Percentiles rank a stretch among this genome's conserved stretches.
phyloP scores from a whole-genome alignment of 2,888 invertebrate species.

The Acrobasis consociella region DNA sequence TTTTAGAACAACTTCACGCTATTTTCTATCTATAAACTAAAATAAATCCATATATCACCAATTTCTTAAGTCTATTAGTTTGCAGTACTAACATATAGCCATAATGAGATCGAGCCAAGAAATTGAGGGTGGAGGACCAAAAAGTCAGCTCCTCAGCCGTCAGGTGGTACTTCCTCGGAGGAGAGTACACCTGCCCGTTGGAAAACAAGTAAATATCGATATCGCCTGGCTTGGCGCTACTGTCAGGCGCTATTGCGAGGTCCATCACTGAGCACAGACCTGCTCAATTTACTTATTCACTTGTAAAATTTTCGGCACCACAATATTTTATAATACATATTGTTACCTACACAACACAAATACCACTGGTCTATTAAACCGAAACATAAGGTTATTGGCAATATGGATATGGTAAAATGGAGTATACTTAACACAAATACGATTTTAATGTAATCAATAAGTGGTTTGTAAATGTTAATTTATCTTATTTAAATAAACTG shows the following conservation, averaged over 20 bases:
- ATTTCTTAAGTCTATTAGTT: no score
- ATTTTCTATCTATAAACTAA: no score
- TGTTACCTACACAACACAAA: no score
- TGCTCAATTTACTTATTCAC: background rate
- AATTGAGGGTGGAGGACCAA: constrained; percentile 56
- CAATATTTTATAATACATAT: no score
- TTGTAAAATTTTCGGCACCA: background rate
- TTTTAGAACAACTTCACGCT: no score
- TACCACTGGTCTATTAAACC: no score
- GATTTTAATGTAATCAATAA: no score
- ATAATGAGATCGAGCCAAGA: constrained; percentile 59
- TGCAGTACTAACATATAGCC: constrained; percentile 52
- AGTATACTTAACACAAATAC: no score
- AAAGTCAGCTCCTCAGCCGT: constrained; percentile 47
- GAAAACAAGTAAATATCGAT: constrained; percentile 67
- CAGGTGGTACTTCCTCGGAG: constrained; percentile 69
- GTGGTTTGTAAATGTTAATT: background rate
- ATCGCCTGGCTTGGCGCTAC: constrained; percentile 39
- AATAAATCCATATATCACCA: no score
- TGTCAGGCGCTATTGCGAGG: constrained; percentile 38
- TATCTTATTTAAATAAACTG: background rate
- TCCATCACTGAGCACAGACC: constrained; percentile 24
- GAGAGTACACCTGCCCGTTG: constrained; percentile 64
- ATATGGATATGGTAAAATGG: no score
- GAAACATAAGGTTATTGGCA: no score